These are phyloP conservation scores for Sinotaia quadrata DNA, from an alignment of 2,888 invertebrate species.

Conservation along the genomic window DNA sequence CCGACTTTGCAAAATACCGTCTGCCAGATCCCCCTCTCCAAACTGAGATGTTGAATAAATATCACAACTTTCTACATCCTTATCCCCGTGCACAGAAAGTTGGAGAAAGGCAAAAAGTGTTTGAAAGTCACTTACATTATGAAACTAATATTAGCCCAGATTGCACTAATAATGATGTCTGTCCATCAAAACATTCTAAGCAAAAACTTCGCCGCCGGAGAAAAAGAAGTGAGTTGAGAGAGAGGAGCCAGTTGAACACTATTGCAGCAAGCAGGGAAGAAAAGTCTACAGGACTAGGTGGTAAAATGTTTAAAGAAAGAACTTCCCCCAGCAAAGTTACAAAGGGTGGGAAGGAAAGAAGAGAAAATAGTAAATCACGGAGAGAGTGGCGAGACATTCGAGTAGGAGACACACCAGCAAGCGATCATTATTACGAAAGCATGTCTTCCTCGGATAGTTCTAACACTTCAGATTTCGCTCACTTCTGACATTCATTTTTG, in stretches of 20 bases:
- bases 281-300: conserved; percentile 7
- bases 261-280: conserved; percentile 2
- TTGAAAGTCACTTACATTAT: no score
- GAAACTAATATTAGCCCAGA: no score
- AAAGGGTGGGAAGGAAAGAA: neutral
- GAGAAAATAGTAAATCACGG: conserved; percentile 4
- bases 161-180: no score
- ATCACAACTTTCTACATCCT: neutral
- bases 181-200: no score
- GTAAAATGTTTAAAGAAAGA: no score
- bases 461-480: conserved; percentile 23
- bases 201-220: neutral
- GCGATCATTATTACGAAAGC: conserved; percentile 48
- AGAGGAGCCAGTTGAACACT: conserved; percentile 16
- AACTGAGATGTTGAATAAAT: neutral
- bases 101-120: no score
- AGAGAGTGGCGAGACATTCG: conserved; percentile 26
- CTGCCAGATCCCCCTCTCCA: no score
- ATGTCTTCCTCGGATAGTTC: conserved; percentile 38
- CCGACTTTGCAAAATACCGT: conserved; percentile 4
- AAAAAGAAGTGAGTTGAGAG: conserved; percentile 25
- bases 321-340: neutral
- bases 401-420: conserved; percentile 23
- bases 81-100: no score
- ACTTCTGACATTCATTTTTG: conserved; percentile 28